These are phyloP conservation scores for Ganaspis brasiliensis DNA, from an alignment of 2,888 invertebrate genomes.

Conservation along the genomic window DNA sequence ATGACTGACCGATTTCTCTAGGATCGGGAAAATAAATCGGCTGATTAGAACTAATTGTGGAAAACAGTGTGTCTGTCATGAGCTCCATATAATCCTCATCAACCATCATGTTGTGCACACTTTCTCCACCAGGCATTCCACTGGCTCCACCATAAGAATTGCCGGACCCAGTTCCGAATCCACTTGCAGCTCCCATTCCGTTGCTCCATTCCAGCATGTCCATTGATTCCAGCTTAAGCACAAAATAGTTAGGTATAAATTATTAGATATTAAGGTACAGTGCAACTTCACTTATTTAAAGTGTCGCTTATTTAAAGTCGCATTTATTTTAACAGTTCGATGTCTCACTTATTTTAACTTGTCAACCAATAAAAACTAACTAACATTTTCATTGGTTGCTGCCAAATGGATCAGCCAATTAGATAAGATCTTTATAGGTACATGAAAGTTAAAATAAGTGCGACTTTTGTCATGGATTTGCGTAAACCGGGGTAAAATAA, in stretches of 20 bases:
- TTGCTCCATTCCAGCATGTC: slow-evolving; percentile 87
- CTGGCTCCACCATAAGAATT: slow-evolving; percentile 70
- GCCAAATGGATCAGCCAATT: too few species aligned
- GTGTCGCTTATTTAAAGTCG: too few species aligned
- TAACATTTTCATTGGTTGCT: too few species aligned
- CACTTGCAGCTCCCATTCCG: slow-evolving; percentile 69
- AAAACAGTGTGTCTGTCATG: slow-evolving; percentile 95
- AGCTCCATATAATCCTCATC: slow-evolving; percentile 93
- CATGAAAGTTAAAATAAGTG: too few species aligned
- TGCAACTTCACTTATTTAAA: too few species aligned
- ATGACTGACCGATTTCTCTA: slow-evolving; percentile 92
- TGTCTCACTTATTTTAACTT: too few species aligned
- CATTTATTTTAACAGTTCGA: too few species aligned
- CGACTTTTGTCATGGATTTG: too few species aligned
- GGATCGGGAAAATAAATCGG: slow-evolving; percentile 98
- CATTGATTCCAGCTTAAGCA: slow-evolving; percentile 87
- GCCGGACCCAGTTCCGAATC: slow-evolving; percentile 69
- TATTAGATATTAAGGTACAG: too few species aligned
- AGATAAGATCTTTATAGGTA: too few species aligned
- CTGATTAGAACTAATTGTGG: slow-evolving; percentile 90
- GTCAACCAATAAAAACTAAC: too few species aligned
- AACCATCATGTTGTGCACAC: slow-evolving; percentile 87
- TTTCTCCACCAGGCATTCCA: slow-evolving; percentile 79
- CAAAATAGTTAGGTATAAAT: slow-evolving; percentile 13
- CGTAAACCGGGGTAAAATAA: too few species aligned